Evolutionary conservation across 2,113 vertebrate species (phyloP).

Genomic region (Lophura nycthemera): DNA sequence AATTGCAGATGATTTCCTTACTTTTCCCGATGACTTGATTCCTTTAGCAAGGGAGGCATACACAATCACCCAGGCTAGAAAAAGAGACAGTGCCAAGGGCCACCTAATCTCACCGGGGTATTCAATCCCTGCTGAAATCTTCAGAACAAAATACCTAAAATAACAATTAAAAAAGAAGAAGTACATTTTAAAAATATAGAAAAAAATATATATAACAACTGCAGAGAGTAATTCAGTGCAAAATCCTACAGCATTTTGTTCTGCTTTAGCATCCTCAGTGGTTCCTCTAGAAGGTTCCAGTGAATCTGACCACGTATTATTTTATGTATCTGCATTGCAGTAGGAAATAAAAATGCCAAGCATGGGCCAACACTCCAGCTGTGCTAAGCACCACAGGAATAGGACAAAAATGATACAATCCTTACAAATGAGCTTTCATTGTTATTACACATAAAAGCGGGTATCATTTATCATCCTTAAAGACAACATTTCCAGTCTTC

Average conservation of each 20-base stretch:
- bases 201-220: not conserved
- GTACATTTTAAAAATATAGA: accelerated
- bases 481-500: not conserved
- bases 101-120: constrained; percentile 95
- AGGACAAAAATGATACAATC: not conserved
- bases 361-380: not conserved
- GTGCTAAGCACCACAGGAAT: not conserved
- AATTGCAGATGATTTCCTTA: constrained; percentile 70
- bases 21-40: constrained; percentile 99
- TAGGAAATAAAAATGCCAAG: constrained; percentile 2
- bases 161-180: not conserved
- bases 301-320: constrained; percentile 12
- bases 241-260: not conserved
- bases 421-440: not conserved
- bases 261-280: not conserved
- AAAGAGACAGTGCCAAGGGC: constrained; percentile 90
- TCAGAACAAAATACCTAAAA: constrained; percentile 93
- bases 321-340: constrained; percentile 72
- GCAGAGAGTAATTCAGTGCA: not conserved
- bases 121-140: constrained; percentile 98
- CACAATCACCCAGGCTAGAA: constrained; percentile 95
- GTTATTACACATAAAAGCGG: not conserved
- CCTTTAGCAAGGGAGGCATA: constrained; percentile 96
- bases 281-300: constrained; percentile 13
- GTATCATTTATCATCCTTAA: not conserved